Percentiles rank a stretch among this genome's conserved stretches.
These are phyloP conservation scores for Calcarius lapponicus DNA, from an alignment of 2,797 vertebrate species.

Conservation along the genomic window DNA sequence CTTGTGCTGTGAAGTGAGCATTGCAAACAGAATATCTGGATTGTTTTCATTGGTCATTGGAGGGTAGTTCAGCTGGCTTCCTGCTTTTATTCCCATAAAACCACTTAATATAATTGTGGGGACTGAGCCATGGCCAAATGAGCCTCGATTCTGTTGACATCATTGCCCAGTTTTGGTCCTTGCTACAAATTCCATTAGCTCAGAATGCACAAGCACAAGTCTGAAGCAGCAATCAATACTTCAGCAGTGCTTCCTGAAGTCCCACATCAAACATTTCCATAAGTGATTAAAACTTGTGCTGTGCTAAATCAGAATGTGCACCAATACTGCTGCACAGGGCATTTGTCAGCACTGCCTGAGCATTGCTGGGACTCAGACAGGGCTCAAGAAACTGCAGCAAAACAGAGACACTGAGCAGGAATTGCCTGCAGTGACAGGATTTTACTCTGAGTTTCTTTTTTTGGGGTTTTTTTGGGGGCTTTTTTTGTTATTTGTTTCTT, in stretches of 20 bases:
- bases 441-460: not conserved
- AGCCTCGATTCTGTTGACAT: not conserved
- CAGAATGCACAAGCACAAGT: not conserved
- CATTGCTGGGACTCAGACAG: not conserved
- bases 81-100: slow-evolving; percentile 32
- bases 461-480: too few species aligned
- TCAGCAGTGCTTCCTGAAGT: not conserved
- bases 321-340: not conserved
- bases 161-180: not conserved
- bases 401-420: not conserved
- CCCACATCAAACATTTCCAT: not conserved
- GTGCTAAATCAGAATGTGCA: not conserved
- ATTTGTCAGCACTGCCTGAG: not conserved
- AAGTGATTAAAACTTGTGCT: not conserved
- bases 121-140: not conserved
- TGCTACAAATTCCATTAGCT: not conserved
- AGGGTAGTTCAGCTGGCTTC: not conserved
- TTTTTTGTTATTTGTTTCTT: not conserved
- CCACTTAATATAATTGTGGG: not conserved
- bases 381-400: not conserved
- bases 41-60: not conserved
- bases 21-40: not conserved
- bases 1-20: not conserved
- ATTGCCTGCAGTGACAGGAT: not conserved
- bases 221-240: slow-evolving; percentile 11